Evolutionary conservation across 2,888 invertebrate genomes (phyloP), one percentile per base, ranked within the genome.

Genomic region (Apamea anceps): DNA sequence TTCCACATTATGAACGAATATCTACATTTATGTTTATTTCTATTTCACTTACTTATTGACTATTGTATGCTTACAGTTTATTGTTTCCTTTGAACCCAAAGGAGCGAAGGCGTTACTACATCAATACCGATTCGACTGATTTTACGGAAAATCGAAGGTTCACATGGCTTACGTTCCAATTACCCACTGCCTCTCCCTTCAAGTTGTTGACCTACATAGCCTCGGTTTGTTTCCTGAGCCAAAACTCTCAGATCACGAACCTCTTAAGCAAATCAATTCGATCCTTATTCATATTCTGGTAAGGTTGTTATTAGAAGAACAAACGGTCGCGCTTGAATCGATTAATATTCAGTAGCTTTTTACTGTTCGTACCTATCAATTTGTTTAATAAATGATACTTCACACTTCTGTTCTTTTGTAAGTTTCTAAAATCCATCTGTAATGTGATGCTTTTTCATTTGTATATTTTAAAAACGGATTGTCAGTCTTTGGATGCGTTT

Each of bases 131-230:
- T 85, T 87, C 75, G 74, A 78, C 89, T 84, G 89, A 89, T 87
- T 88, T 82, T 88, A 90, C 81, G 87, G 85, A 88, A 91, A 91
- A 91, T 91, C 91, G 89, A 91, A 91, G 89, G 89, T 90, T 89
- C 89, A 86, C 87, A 88, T 89, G 85, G 84, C 86, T 88, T 90
- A 91, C 91, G 90, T 90, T 92, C 93, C 92, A 93, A 94, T 93
- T 92, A 93, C 92, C 88, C 79, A 89, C 83, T 83, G 82, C 87
- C 87, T 89, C 87, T 89, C 92, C 90, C 90, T 90, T 90, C 88
- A 87, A 85, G 91, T 89, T 91, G 90, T 92, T 94, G 94, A 94
- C 94, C 94, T 93, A 94, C 88, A 92, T 93, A 90, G 85, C 87
- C 77, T 71, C 67, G 71, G 80, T 88, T 84, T 88, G 86, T 87